These are phyloP conservation scores for Disparrhopalites patrizii DNA, from an alignment of 2,888 invertebrate genomes.

Conservation along the genomic window DNA sequence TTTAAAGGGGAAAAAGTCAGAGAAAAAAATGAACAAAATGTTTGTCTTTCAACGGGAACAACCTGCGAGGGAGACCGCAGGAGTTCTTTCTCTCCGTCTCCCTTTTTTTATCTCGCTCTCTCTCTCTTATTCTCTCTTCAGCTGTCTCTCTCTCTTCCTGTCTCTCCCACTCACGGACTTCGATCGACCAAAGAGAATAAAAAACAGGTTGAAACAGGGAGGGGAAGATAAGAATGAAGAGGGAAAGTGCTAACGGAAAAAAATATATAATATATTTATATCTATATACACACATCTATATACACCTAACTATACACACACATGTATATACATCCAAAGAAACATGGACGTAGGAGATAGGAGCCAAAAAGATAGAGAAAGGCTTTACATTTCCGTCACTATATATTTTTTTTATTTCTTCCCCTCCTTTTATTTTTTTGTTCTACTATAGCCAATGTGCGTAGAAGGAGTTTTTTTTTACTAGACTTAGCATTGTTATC, in stretches of 20 bases:
- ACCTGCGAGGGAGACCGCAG: too few species aligned
- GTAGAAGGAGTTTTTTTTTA: neutral
- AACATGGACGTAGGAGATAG: neutral
- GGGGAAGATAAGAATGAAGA: neutral
- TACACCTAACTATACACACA: too few species aligned
- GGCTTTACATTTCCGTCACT: slow-evolving; percentile 3
- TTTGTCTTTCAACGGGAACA: too few species aligned
- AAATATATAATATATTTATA: too few species aligned
- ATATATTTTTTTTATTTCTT: neutral
- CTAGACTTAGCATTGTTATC: slow-evolving; percentile 11
- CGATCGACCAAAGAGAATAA: neutral
- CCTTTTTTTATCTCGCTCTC: neutral
- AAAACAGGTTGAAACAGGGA: neutral
- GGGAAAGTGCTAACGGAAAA: neutral
- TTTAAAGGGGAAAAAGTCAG: too few species aligned
- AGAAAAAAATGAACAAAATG: too few species aligned
- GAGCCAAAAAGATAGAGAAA: neutral
- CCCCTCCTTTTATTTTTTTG: neutral
- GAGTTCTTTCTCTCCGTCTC: neutral
- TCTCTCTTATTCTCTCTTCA: neutral
- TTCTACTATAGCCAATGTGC: too few species aligned
- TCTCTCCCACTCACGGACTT: neutral
- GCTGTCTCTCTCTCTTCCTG: neutral
- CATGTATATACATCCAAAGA: too few species aligned
- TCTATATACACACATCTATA: too few species aligned